Evolutionary conservation across 2,113 vertebrate genomes (phyloP).

Genomic region (Cyphomyrus discorhynchus): DNA sequence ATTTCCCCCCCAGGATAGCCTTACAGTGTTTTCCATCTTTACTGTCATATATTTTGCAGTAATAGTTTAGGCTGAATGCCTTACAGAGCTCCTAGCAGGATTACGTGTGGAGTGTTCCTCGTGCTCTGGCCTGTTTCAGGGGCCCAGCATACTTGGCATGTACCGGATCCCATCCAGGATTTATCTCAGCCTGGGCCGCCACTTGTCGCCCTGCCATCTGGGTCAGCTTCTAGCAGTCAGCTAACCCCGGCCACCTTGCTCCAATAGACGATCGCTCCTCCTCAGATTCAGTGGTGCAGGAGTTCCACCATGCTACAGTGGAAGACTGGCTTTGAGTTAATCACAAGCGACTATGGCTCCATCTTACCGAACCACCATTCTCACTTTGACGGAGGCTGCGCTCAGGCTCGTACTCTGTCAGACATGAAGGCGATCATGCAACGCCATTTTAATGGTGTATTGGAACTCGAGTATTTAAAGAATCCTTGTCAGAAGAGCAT

Average conservation of each 20-base stretch:
- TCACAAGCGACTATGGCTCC: not conserved
- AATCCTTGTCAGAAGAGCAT: not conserved
- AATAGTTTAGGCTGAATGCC: not conserved
- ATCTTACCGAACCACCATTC: not conserved
- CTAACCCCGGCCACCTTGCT: not conserved
- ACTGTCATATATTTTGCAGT: not conserved
- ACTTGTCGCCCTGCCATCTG: not conserved
- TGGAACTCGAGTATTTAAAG: not conserved
- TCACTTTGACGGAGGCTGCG: not conserved
- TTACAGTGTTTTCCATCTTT: not conserved
- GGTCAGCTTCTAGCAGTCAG: not conserved
- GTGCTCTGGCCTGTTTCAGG: not conserved
- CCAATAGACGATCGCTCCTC: not conserved
- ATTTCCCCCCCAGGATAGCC: not conserved
- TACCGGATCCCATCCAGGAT: not conserved
- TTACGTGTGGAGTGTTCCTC: not conserved
- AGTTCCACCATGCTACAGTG: not conserved
- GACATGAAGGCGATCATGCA: not conserved
- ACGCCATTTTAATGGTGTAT: not conserved
- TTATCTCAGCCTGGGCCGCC: not conserved
- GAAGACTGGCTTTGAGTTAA: not conserved
- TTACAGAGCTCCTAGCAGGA: not conserved
- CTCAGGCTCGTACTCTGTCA: not conserved
- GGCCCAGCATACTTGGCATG: not conserved
- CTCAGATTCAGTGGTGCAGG: not conserved